A percentile compares a stretch with the other conserved stretches of the same genome.
Conservation (phyloP, 2,797 vertebrate genomes). For the Chromis chromis region DNA sequence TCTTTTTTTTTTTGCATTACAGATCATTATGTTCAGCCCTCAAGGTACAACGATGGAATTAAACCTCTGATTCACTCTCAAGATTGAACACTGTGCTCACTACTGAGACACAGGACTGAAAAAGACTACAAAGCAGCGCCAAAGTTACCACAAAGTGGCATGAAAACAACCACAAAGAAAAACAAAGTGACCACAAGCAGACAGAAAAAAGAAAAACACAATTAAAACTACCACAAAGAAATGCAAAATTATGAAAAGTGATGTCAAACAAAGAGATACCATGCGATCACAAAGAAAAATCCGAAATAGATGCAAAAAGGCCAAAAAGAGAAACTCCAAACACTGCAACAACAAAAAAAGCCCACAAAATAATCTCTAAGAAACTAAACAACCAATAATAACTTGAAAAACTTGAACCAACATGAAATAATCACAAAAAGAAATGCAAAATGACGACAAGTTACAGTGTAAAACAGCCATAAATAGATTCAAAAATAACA, state of each 20-base stretch:
- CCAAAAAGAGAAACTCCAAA: neutral
- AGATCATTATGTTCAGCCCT: constrained; percentile 66
- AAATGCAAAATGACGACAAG: too few relatives aligned
- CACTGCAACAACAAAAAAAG: too few relatives aligned
- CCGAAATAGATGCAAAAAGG: neutral
- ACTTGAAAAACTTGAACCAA: too few relatives aligned
- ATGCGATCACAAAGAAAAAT: neutral
- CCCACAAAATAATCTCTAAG: too few relatives aligned
- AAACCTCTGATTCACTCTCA: constrained; percentile 33
- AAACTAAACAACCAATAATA: too few relatives aligned
- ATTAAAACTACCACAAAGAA: too few relatives aligned
- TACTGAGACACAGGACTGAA: neutral
- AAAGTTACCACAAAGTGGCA: neutral
- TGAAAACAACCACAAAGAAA: neutral
- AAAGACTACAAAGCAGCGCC: neutral
- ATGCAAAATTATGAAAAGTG: neutral
- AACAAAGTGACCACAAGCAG: neutral
- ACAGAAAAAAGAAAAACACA: neutral
- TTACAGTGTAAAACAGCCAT: too few relatives aligned
- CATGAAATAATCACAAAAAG: too few relatives aligned
- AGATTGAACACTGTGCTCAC: constrained; percentile 23
- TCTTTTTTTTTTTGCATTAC: constrained; percentile 23
- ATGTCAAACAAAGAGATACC: neutral
- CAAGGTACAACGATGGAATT: constrained; percentile 43
- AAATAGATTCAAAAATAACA: too few relatives aligned